These are phyloP conservation scores for Mirounga angustirostris DNA, from an alignment of 2,113 vertebrate species.

Conservation along the genomic window DNA sequence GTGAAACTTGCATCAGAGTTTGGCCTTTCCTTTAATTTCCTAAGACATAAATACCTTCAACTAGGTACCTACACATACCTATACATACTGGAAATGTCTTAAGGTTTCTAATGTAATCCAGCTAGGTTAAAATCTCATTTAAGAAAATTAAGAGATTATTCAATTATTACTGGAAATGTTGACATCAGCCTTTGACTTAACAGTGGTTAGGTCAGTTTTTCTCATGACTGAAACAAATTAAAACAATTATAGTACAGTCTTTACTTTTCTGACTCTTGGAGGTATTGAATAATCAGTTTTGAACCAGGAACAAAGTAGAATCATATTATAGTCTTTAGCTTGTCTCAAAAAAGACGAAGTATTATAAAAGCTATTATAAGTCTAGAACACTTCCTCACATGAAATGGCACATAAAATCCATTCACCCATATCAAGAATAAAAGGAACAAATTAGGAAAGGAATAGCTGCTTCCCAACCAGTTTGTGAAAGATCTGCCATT, in stretches of 20 bases:
- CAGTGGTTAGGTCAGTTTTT: not conserved
- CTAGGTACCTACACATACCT: not conserved
- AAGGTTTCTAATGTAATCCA: conserved; percentile 7
- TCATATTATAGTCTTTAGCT: not conserved
- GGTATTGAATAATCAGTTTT: not conserved
- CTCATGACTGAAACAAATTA: not conserved
- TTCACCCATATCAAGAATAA: not conserved
- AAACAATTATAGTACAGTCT: not conserved
- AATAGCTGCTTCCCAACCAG: not conserved
- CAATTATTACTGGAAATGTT: not conserved
- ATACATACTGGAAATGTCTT: not conserved
- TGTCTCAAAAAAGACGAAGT: not conserved
- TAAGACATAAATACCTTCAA: not conserved
- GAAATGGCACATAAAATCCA: not conserved
- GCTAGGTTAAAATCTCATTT: not conserved
- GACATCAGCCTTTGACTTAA: not conserved
- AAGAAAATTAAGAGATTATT: conserved; percentile 10
- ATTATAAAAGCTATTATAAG: not conserved
- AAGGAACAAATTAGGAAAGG: conserved; percentile 1
- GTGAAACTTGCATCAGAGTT: conserved; percentile 1
- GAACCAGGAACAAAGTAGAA: not conserved
- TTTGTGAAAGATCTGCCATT: not conserved
- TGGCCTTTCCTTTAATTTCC: conserved; percentile 41
- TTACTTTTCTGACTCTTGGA: not conserved
- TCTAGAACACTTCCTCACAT: not conserved